Evolutionary conservation across 2,888 invertebrate species (phyloP).

Genomic region (Drosophila dives): DNA sequence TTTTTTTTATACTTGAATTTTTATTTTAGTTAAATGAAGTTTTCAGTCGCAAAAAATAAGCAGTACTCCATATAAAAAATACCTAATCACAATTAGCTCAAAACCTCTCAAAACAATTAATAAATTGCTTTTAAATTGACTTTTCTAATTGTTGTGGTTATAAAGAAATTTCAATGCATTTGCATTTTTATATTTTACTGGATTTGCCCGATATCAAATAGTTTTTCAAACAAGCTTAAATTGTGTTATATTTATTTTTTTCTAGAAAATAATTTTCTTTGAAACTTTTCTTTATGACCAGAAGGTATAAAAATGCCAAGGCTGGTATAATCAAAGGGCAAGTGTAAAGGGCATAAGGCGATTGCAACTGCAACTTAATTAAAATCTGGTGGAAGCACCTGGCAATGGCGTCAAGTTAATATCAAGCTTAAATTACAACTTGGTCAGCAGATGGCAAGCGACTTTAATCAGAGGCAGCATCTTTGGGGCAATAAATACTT

Average conservation of each 20-base stretch:
- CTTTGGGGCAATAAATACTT: slow-evolving; percentile 27
- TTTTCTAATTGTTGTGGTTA: not conserved
- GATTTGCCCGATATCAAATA: not conserved
- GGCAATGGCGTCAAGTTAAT: not conserved
- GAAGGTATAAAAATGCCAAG: slow-evolving; percentile 16
- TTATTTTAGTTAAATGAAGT: not conserved
- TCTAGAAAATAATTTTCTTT: no score
- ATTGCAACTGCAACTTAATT: slow-evolving; percentile 31
- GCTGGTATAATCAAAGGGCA: slow-evolving; percentile 37
- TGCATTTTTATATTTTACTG: not conserved
- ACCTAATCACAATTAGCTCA: not conserved
- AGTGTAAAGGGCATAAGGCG: slow-evolving; percentile 26
- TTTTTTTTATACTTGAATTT: not conserved
- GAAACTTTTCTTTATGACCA: not conserved
- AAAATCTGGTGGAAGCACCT: slow-evolving; percentile 2
- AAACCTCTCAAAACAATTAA: not conserved
- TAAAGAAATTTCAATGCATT: no score
- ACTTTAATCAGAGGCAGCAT: slow-evolving; percentile 23
- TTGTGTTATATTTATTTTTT: not conserved
- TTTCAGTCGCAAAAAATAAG: not conserved
- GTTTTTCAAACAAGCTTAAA: not conserved
- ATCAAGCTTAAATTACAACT: not conserved
- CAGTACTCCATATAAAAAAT: not conserved
- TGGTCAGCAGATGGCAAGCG: not conserved
- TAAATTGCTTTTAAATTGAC: not conserved